These are phyloP conservation scores for Norana najaformis DNA, from an alignment of 2,888 invertebrate species.

Conservation along the genomic window DNA sequence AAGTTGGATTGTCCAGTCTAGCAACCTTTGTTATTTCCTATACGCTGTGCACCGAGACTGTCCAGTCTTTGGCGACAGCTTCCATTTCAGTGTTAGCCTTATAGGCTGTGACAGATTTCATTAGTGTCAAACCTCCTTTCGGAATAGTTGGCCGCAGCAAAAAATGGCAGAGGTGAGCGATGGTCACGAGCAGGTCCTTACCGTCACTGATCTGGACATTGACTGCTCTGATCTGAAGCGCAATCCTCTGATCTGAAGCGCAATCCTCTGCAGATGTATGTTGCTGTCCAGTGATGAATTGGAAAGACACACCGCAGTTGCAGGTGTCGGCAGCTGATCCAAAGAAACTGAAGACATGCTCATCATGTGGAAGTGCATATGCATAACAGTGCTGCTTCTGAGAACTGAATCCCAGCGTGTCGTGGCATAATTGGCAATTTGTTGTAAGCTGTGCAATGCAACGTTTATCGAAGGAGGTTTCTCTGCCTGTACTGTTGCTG, in stretches of 20 bases:
- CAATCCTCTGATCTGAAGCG: background rate
- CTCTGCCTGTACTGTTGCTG: background rate
- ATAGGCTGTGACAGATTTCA: background rate
- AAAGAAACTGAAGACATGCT: background rate
- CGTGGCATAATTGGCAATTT: conserved; percentile 1
- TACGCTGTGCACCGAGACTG: background rate
- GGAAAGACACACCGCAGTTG: background rate
- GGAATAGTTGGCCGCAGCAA: background rate
- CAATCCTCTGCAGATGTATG: background rate
- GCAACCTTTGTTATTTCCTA: conserved; percentile 13
- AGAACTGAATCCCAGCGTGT: background rate
- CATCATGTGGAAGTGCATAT: background rate
- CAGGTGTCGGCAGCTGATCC: background rate
- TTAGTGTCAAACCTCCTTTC: background rate
- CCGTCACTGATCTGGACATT: background rate
- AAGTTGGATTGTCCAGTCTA: background rate
- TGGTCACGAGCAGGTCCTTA: background rate
- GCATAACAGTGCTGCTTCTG: no score
- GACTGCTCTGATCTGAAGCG: background rate
- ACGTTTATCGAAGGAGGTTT: background rate
- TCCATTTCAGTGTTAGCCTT: background rate
- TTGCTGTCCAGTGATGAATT: background rate
- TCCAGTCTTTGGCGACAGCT: background rate
- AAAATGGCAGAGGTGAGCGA: background rate
- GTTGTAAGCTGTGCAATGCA: background rate